phyloP scores from a whole-genome alignment of 2,888 invertebrate genomes.

The Apamea crenata region DNA sequence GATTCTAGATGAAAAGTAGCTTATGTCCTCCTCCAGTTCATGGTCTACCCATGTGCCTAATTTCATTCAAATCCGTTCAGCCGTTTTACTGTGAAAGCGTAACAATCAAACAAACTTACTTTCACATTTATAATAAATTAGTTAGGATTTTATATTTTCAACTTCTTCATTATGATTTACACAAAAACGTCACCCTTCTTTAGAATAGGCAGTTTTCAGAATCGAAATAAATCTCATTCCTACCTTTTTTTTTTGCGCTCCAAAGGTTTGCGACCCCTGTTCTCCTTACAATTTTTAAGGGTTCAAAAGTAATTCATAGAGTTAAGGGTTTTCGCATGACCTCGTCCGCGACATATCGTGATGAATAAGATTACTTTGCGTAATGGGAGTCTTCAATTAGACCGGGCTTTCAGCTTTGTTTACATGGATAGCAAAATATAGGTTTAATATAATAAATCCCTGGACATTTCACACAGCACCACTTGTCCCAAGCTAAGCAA shows the following conservation, averaged over 20 bases:
- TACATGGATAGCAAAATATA: background rate
- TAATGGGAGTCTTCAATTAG: constrained; percentile 30
- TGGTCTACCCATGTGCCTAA: no score
- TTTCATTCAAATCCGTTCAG: no score
- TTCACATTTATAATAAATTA: no score
- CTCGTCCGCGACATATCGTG: constrained; percentile 22
- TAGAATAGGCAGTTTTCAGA: background rate
- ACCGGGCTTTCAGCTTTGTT: constrained; percentile 11
- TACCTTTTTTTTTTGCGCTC: background rate
- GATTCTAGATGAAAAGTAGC: no score
- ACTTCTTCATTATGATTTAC: background rate
- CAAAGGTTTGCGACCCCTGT: constrained; percentile 17
- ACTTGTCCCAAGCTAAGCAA: no score
- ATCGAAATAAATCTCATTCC: background rate
- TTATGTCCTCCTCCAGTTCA: no score
- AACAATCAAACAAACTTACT: no score
- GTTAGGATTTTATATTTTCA: background rate
- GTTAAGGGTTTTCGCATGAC: constrained; percentile 29
- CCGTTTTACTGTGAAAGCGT: no score
- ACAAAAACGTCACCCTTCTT: background rate
- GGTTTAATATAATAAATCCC: no score
- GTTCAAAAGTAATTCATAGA: constrained; percentile 44
- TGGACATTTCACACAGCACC: no score
- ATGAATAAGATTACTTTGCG: constrained; percentile 41
- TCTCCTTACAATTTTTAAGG: constrained; percentile 42